Evolutionary conservation across 2,113 vertebrate species (phyloP).

Genomic region (Gobio gobio): DNA sequence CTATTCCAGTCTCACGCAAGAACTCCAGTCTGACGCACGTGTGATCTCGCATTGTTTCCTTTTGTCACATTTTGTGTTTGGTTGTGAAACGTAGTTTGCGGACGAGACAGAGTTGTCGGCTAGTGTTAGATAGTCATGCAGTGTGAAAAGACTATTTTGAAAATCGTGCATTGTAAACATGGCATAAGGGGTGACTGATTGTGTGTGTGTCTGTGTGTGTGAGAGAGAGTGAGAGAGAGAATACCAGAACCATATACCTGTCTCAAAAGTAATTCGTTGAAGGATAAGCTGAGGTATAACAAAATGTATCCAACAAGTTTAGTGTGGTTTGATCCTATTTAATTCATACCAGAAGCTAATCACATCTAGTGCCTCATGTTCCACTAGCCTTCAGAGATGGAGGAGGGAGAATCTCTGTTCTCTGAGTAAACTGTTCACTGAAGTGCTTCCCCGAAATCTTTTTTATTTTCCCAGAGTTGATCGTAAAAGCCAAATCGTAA

Average conservation of each 20-base stretch:
- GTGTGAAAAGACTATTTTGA: too few relatives aligned
- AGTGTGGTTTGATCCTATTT: neutral
- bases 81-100: too few relatives aligned
- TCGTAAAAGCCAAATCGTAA: conserved; percentile 67
- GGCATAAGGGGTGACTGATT: too few relatives aligned
- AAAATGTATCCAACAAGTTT: neutral
- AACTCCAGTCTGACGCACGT: too few relatives aligned
- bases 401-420: conserved; percentile 13
- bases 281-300: neutral
- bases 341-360: neutral
- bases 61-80: too few relatives aligned
- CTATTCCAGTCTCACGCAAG: too few relatives aligned
- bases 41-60: too few relatives aligned
- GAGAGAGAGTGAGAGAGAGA: neutral
- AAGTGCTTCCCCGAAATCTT: conserved; percentile 59
- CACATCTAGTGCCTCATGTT: neutral
- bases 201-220: too few relatives aligned
- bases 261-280: neutral
- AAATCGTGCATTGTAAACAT: too few relatives aligned
- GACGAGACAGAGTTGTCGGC: too few relatives aligned
- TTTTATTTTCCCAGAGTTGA: conserved; percentile 64
- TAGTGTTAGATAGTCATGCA: too few relatives aligned
- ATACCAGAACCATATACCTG: neutral
- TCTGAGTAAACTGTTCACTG: conserved; percentile 45
- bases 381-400: neutral